Conservation (phyloP, 2,797 vertebrate genomes). For the Ceryle rudis region DNA sequence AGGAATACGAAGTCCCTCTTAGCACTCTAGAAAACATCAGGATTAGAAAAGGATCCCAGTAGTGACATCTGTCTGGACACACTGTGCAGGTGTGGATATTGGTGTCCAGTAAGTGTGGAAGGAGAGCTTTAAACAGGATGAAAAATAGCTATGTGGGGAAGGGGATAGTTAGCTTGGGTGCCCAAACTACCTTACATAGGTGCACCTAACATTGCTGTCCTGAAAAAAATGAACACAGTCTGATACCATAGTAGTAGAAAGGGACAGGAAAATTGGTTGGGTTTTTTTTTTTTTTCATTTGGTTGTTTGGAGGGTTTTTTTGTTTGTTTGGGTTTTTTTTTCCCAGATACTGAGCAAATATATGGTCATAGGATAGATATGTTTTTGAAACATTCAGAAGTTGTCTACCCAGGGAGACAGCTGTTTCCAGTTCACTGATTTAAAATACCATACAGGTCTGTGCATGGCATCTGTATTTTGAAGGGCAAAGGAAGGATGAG, state of each 20-base stretch:
- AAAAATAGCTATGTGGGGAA: not conserved
- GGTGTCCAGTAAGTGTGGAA: not conserved
- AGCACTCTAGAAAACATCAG: not conserved
- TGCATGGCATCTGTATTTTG: rapidly evolving
- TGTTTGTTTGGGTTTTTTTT: too few species aligned
- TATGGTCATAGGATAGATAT: not conserved
- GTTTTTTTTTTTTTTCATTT: too few species aligned
- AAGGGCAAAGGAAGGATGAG: not conserved
- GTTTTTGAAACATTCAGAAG: not conserved
- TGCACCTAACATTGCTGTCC: not conserved
- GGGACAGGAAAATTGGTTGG: not conserved
- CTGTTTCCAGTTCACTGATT: not conserved
- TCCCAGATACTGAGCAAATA: not conserved
- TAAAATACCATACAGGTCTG: not conserved
- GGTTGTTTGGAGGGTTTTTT: too few species aligned
- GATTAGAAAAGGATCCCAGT: not conserved
- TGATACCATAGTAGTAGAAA: not conserved
- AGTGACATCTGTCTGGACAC: not conserved
- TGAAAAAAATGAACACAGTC: not conserved
- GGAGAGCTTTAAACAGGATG: not conserved
- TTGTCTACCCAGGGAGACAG: not conserved
- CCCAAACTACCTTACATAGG: not conserved
- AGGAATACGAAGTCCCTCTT: not conserved
- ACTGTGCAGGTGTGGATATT: not conserved
- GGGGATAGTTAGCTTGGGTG: not conserved